A percentile compares a stretch with the other conserved stretches of the same genome.
These are phyloP conservation scores for Micropoecilia bifurca DNA, from an alignment of 2,797 vertebrate species.

Conservation along the genomic window DNA sequence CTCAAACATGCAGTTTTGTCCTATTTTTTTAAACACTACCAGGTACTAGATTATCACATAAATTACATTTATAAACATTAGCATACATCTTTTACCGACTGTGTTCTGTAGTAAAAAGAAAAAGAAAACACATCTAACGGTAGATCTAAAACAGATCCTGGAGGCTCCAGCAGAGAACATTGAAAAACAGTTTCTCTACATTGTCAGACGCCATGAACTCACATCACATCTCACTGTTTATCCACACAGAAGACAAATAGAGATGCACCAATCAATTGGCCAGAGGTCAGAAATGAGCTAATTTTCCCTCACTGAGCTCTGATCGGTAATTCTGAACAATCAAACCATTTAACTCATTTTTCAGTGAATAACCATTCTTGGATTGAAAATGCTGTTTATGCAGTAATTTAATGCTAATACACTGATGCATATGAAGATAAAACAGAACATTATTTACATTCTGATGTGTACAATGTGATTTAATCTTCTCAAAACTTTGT, in stretches of 20 bases:
- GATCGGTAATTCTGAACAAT: not conserved
- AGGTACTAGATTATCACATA: constrained; percentile 60
- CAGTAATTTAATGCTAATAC: not conserved
- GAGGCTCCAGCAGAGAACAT: constrained; percentile 26
- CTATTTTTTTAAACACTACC: constrained; percentile 45
- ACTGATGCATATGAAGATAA: not conserved
- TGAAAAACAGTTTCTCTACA: constrained; percentile 21
- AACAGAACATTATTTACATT: not conserved
- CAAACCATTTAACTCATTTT: not conserved
- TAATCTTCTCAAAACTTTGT: not conserved
- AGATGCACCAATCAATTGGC: not conserved
- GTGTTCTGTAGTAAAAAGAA: constrained; percentile 19
- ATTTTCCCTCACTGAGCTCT: not conserved
- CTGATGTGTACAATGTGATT: not conserved
- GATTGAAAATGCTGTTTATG: not conserved
- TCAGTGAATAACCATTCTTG: not conserved
- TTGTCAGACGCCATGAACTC: constrained; percentile 19
- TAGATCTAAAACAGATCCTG: constrained; percentile 23
- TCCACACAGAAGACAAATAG: not conserved
- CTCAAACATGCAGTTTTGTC: constrained; percentile 61
- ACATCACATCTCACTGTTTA: not conserved
- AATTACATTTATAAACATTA: constrained; percentile 68
- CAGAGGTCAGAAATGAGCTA: not conserved
- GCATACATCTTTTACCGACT: constrained; percentile 36
- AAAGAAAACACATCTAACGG: constrained; percentile 27